Base-by-base conservation (phyloP, 2,888 invertebrate species). In the Nebria brevicollis region DNA sequence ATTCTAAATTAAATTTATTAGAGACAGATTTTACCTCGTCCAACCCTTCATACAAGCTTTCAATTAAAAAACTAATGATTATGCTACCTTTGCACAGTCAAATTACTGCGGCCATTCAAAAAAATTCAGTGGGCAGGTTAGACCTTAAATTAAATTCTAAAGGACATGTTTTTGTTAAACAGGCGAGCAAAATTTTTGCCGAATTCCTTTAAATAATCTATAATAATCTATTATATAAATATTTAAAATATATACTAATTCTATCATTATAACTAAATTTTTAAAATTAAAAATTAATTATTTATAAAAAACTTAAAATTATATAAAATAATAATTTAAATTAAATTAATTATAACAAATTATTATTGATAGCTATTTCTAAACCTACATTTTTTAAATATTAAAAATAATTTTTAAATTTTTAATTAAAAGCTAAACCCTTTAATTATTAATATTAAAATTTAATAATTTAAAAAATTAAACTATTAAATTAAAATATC, bases 71-170 rank as follows among this genome's bases (percentile, higher is more conserved):
- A 93, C 94, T 92, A 94, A 90, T 93, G 90, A 93, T 94, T 94
- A 93, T 94, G 94, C 93, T 94, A 94, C 94, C 93, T 94, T 94
- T 91, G 93, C 92, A 94, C 93, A 92, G 93, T 94, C 91, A 94
- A 91, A 87, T 20, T 20, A 20, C 20, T 20, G 20, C 20, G 20
- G 20, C 20, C 20, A 20, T 20, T 20, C 1, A 20, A 91, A 89
- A 94, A 76, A 87, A 82, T 87, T 93, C 94, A 94, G 91, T 92
- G 94, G 92, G 94, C 94, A 94, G 94, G 92, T 90, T 89, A 90
- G 90, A 94, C 91, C 90, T 93, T 91, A 91, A 89, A 93, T 91
- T 89, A 88, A 89, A 85, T 84, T 84, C 92, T 90, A 91, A 91
- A 93, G 91, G 92, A 91, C 91, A 94, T 93, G 93, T 94, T 94